A percentile compares a stretch with the other conserved stretches of the same genome.
phyloP scores from a whole-genome alignment of 2,113 vertebrate species.

The Oreochromis tanganicae region DNA sequence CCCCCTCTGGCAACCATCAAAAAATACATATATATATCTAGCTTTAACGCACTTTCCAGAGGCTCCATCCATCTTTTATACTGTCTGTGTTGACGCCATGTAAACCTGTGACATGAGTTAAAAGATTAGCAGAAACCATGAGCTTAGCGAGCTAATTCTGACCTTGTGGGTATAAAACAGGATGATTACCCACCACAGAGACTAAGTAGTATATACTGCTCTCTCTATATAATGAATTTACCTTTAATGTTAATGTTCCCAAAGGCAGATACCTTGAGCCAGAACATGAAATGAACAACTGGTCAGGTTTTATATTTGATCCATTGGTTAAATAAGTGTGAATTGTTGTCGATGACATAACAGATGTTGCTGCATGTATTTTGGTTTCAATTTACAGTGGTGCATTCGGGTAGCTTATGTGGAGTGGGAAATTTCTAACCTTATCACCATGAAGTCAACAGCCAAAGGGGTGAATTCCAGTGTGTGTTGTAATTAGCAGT shows the following conservation, averaged over 20 bases:
- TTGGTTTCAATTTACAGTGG: neutral
- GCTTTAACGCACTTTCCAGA: neutral
- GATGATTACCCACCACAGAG: neutral
- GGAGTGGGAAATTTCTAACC: constrained; percentile 2
- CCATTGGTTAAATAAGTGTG: neutral
- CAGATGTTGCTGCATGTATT: neutral
- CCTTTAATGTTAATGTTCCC: neutral
- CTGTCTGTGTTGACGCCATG: neutral
- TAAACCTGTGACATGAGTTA: neutral
- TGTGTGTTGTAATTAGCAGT: neutral
- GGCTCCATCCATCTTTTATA: neutral
- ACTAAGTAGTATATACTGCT: neutral
- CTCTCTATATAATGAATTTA: neutral
- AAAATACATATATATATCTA: neutral
- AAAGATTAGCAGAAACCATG: neutral
- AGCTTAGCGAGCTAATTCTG: neutral
- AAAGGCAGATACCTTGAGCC: neutral
- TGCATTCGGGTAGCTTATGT: neutral
- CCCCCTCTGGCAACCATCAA: neutral
- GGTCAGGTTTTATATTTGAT: neutral
- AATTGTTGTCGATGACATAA: accelerated
- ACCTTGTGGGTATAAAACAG: neutral
- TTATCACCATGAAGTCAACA: neutral
- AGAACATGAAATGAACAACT: neutral
- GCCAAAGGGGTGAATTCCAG: neutral